phyloP scores from a whole-genome alignment of 2,888 invertebrate genomes.

The Chymomyza caudatula region DNA sequence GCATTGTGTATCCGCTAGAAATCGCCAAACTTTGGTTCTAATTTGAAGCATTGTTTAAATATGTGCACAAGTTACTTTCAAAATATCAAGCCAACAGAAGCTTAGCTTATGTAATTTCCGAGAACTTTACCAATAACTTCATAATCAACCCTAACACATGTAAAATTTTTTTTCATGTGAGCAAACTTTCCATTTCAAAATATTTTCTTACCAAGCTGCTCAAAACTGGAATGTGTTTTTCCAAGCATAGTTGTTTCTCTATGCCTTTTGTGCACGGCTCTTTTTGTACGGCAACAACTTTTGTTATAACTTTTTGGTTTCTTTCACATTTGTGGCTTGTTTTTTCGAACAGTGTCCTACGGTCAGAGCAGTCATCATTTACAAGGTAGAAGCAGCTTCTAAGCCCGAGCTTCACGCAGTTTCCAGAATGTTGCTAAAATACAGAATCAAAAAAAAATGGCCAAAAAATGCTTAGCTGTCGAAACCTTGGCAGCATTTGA shows the following conservation, averaged over 20 bases:
- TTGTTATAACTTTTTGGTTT: neutral
- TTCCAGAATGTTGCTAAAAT: neutral
- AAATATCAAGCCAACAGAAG: no score
- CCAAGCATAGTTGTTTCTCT: neutral
- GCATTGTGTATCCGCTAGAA: no score
- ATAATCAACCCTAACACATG: neutral
- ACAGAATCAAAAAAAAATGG: neutral
- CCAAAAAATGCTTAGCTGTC: neutral
- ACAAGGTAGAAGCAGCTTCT: no score
- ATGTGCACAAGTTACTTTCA: no score
- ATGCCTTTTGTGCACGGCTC: neutral
- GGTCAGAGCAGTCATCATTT: neutral
- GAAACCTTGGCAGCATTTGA: neutral
- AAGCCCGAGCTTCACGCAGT: neutral
- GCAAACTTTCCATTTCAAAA: constrained; percentile 37
- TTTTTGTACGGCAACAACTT: neutral
- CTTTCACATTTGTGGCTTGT: neutral
- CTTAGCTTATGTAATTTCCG: neutral
- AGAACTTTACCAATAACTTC: neutral
- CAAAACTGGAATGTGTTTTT: constrained; percentile 2
- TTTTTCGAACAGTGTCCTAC: neutral
- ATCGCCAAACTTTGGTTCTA: no score
- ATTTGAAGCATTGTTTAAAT: no score
- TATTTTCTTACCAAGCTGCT: constrained; percentile 33
- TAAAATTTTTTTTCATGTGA: neutral